These are phyloP conservation scores for Sula dactylatra DNA, from an alignment of 2,113 vertebrate species.

Conservation along the genomic window DNA sequence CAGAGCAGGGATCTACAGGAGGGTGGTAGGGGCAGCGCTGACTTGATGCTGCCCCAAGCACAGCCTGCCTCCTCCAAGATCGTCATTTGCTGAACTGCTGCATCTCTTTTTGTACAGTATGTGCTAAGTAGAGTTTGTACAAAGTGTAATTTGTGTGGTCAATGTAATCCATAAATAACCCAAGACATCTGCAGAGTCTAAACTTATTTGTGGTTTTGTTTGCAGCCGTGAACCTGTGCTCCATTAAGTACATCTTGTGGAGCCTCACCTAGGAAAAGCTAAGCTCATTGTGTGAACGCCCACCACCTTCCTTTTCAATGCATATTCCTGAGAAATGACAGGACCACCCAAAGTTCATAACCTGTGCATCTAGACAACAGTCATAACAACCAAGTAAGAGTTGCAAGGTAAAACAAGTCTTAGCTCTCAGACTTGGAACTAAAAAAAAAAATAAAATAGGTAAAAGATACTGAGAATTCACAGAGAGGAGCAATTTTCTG, in stretches of 20 bases:
- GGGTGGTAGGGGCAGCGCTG: background rate
- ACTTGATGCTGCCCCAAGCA: background rate
- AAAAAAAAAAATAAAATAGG: background rate
- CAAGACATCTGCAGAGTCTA: background rate
- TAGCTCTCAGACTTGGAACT: background rate
- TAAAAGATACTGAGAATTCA: background rate
- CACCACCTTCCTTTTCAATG: background rate
- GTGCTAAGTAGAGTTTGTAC: background rate
- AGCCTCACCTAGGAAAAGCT: background rate
- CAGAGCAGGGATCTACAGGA: background rate
- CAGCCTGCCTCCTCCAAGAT: background rate
- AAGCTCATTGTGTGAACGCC: background rate
- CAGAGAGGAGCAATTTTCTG: background rate
- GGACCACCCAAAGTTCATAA: background rate
- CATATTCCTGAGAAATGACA: background rate
- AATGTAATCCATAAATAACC: background rate
- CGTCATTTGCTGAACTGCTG: background rate
- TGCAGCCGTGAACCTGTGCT: background rate
- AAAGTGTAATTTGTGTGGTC: background rate
- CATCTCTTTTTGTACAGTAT: background rate
- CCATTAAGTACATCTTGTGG: background rate
- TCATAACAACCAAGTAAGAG: background rate
- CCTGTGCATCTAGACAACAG: background rate
- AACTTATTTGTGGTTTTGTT: background rate
- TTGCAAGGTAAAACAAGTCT: background rate